Conservation (phyloP, 2,113 vertebrate species). For the Etheostoma spectabile region DNA sequence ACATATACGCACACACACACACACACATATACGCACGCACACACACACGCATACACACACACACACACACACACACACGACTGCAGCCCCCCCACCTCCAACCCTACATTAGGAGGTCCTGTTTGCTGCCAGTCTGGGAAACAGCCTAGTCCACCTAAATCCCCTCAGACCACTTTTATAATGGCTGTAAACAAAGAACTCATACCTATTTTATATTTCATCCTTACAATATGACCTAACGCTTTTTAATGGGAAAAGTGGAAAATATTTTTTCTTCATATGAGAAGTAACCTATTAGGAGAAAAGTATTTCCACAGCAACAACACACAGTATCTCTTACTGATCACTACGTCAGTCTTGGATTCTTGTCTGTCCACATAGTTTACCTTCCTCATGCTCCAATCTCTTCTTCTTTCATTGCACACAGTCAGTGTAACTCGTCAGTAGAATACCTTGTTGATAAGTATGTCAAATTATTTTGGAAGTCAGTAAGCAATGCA, state of each 20-base stretch:
- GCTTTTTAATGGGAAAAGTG: not conserved
- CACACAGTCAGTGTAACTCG: no score
- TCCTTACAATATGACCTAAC: not conserved
- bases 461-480: not conserved
- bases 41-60: no score
- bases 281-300: not conserved
- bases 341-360: not conserved
- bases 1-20: no score
- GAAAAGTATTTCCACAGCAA: not conserved
- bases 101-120: slow-evolving; percentile 21
- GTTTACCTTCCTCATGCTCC: not conserved
- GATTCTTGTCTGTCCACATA: not conserved
- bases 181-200: not conserved
- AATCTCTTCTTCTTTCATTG: not conserved
- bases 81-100: slow-evolving; percentile 59
- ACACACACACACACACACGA: not conserved
- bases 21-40: no score
- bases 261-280: not conserved
- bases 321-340: not conserved
- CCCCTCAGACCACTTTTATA: not conserved
- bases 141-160: slow-evolving; percentile 32
- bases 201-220: no score
- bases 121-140: slow-evolving; percentile 19
- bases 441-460: not conserved
- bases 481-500: not conserved